These are phyloP conservation scores for Apamea epomidion DNA, from an alignment of 2,888 invertebrate genomes.

Conservation along the genomic window DNA sequence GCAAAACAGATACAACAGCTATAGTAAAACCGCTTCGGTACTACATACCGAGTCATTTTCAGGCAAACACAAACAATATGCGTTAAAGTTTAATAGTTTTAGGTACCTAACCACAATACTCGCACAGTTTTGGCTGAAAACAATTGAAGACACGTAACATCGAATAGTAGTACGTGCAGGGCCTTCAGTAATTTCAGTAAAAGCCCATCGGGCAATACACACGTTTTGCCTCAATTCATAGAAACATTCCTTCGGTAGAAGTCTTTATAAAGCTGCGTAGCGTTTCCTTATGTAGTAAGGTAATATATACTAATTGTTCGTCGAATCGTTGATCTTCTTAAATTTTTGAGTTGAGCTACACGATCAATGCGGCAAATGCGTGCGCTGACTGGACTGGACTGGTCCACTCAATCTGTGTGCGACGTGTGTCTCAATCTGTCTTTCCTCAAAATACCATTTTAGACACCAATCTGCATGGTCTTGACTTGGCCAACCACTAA, in stretches of 20 bases:
- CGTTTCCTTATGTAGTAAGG: neutral
- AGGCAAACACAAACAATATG: neutral
- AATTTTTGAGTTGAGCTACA: neutral
- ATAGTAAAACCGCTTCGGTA: neutral
- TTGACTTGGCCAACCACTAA: neutral
- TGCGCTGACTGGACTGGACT: neutral
- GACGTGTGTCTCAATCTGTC: too few relatives aligned
- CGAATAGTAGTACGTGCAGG: slow-evolving; percentile 1
- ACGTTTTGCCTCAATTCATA: neutral
- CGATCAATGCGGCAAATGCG: neutral
- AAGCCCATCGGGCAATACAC: neutral
- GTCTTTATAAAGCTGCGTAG: neutral
- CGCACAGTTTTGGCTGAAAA: neutral
- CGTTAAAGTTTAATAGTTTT: neutral
- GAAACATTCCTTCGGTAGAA: slow-evolving; percentile 17
- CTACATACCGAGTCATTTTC: neutral
- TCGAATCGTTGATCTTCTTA: neutral
- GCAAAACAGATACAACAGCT: too few relatives aligned
- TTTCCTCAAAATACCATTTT: neutral
- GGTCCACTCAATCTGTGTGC: too few relatives aligned
- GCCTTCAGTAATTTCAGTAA: slow-evolving; percentile 13
- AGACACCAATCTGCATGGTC: neutral
- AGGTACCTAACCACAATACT: neutral
- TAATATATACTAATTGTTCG: neutral
- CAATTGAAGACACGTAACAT: slow-evolving; percentile 14